Conservation (phyloP, 2,797 vertebrate species). For the Rhincodon typus region DNA sequence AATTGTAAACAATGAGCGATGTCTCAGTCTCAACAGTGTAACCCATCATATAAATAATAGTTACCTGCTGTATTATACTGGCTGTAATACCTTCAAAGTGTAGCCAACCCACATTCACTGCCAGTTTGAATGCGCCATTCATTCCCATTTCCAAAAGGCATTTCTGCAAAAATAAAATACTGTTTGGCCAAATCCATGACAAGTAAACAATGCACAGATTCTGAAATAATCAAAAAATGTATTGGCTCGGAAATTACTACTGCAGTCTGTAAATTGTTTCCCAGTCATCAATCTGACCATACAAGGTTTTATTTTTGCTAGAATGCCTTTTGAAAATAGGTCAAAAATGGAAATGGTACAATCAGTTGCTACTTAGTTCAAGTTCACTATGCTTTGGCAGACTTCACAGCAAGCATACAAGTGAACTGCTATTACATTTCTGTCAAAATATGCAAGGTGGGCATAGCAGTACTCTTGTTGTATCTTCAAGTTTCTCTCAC, state of each 20-base stretch:
- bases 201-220: slow-evolving; percentile 21
- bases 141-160: slow-evolving; percentile 4
- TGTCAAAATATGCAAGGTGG: background rate
- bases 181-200: slow-evolving; percentile 11
- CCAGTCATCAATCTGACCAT: background rate
- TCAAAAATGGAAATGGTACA: background rate
- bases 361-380: background rate
- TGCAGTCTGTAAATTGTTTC: slow-evolving; percentile 12
- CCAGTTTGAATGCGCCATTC: slow-evolving; percentile 19
- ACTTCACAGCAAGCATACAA: background rate
- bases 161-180: slow-evolving; percentile 1
- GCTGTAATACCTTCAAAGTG: background rate
- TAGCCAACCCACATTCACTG: background rate
- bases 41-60: background rate
- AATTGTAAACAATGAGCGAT: background rate
- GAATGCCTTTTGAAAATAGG: background rate
- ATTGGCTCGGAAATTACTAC: background rate
- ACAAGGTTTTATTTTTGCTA: slow-evolving; percentile 4
- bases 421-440: background rate
- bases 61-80: background rate
- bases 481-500: background rate
- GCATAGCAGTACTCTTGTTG: background rate
- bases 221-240: background rate
- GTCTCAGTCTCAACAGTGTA: background rate
- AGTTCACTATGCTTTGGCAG: background rate